Conservation (phyloP, 1,140 invertebrate genomes). For the Drosophila cardini region DNA sequence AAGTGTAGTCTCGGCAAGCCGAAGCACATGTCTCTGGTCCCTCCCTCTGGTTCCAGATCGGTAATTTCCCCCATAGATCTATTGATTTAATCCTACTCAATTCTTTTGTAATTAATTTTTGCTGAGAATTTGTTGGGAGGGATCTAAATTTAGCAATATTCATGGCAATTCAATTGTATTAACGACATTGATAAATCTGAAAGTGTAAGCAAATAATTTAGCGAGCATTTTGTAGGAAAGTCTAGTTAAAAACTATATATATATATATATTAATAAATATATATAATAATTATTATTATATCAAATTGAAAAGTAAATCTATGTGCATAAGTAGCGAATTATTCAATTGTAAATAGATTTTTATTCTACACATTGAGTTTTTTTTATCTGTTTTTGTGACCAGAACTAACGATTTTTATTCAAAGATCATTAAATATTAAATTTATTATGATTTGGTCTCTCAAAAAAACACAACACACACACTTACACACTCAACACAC, state of each 20-base stretch:
- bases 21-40: slow-evolving; percentile 48
- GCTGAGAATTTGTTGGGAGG: slow-evolving; percentile 4
- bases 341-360: slow-evolving; percentile 79
- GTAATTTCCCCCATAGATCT: neutral
- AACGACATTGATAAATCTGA: slow-evolving; percentile 72
- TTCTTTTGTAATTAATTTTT: neutral
- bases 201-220: slow-evolving; percentile 50
- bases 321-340: slow-evolving; percentile 72
- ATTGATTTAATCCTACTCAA: too few relatives aligned
- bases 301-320: slow-evolving; percentile 64
- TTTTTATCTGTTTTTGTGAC: slow-evolving; percentile 42
- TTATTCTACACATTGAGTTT: slow-evolving; percentile 49
- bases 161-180: slow-evolving; percentile 79
- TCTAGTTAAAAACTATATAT: slow-evolving; percentile 67
- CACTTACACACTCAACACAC: slow-evolving; percentile 38
- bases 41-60: slow-evolving; percentile 6
- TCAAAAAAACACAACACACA: slow-evolving; percentile 43
- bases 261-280: slow-evolving; percentile 28
- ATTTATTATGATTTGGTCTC: slow-evolving; percentile 33
- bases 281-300: slow-evolving; percentile 38
- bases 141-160: slow-evolving; percentile 72
- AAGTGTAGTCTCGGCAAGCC: slow-evolving; percentile 65
- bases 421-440: slow-evolving; percentile 25
- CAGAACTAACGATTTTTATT: slow-evolving; percentile 18
- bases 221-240: slow-evolving; percentile 62